Percentiles rank a stretch among this genome's conserved stretches.
These are phyloP conservation scores for Setophaga kirtlandii DNA, from an alignment of 2,113 vertebrate species.

Conservation along the genomic window DNA sequence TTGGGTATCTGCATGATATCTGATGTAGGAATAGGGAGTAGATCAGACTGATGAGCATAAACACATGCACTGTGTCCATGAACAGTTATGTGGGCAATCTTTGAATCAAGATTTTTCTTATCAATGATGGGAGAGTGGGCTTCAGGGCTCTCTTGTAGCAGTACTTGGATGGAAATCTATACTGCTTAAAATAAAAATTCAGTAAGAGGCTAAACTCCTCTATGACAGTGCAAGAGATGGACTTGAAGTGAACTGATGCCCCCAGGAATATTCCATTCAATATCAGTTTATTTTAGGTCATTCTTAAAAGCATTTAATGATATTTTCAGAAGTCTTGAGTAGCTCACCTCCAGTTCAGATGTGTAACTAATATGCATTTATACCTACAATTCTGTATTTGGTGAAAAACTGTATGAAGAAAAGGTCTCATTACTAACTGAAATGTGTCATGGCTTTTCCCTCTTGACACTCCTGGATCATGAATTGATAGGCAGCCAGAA, in stretches of 20 bases:
- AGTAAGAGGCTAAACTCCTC: not conserved
- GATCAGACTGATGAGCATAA: not conserved
- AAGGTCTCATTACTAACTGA: not conserved
- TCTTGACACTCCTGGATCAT: not conserved
- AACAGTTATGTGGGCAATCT: not conserved
- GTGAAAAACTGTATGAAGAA: not conserved
- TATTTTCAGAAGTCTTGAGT: not conserved
- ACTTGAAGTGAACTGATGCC: not conserved
- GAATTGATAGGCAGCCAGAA: not conserved
- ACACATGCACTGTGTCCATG: not conserved
- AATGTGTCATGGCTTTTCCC: not conserved
- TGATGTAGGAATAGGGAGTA: not conserved
- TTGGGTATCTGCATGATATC: not conserved
- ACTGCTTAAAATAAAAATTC: not conserved
- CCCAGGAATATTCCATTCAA: not conserved
- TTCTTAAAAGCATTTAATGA: not conserved
- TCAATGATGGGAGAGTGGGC: fast-evolving
- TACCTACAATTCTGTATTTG: not conserved
- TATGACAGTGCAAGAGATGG: not conserved
- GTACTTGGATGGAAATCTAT: not conserved
- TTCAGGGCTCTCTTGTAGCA: not conserved
- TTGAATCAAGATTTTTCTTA: not conserved
- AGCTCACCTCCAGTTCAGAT: not conserved
- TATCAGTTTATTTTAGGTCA: not conserved
- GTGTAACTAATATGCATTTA: not conserved